Percentiles rank a stretch among this genome's conserved stretches.
phyloP scores from a whole-genome alignment of 1,140 invertebrate genomes.

The Plodia interpunctella region DNA sequence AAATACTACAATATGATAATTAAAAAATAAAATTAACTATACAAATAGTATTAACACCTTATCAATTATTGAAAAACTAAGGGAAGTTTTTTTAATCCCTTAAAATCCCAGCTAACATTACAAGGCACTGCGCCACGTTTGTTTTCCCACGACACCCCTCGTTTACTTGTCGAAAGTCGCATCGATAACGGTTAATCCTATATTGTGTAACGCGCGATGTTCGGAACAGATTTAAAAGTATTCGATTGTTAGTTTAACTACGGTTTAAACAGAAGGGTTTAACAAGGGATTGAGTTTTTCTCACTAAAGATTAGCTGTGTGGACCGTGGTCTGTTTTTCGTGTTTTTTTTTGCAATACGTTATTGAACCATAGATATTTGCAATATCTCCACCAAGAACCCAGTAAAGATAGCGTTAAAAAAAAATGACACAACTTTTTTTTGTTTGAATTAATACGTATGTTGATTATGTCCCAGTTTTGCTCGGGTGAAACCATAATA shows the following conservation, averaged over 20 bases:
- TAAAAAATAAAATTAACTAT: no score
- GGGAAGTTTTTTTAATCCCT: not conserved
- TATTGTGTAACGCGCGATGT: slow-evolving; percentile 8
- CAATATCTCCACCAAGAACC: no score
- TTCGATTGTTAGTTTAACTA: slow-evolving; percentile 2
- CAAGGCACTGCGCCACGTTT: not conserved
- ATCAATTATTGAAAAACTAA: not conserved
- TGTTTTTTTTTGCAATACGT: not conserved
- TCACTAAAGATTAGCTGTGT: not conserved
- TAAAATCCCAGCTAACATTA: not conserved
- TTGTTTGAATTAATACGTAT: no score
- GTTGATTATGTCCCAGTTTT: no score
- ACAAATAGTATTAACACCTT: no score
- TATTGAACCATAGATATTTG: no score
- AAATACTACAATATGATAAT: no score
- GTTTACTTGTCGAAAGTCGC: not conserved
- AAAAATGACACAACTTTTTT: no score
- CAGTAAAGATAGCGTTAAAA: no score
- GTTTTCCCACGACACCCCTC: slow-evolving; percentile 11
- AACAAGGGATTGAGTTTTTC: not conserved
- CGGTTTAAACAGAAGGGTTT: not conserved
- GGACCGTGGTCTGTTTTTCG: not conserved
- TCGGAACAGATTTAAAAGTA: not conserved
- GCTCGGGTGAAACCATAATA: no score
- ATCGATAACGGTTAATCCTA: slow-evolving; percentile 10